Conservation (phyloP, 2,888 invertebrate species). For the Diachrysia chrysitis region DNA sequence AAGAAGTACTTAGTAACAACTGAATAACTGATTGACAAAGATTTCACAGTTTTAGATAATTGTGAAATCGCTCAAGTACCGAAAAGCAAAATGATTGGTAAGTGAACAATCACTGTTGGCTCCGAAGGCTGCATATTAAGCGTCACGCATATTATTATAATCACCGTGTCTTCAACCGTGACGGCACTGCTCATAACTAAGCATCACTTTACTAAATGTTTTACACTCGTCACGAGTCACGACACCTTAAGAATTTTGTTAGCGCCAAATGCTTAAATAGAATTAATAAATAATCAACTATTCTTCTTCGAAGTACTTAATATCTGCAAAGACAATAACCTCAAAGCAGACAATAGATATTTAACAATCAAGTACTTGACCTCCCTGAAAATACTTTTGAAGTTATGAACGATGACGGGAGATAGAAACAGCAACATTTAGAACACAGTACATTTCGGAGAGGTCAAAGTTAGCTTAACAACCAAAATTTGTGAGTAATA, state of each 20-base stretch:
- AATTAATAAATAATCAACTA: neutral
- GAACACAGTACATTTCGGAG: too few species aligned
- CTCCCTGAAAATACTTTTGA: too few species aligned
- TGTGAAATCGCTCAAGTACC: constrained; percentile 3
- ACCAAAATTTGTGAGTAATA: too few species aligned
- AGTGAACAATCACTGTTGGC: constrained; percentile 18
- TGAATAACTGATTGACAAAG: neutral
- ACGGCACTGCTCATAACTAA: constrained; percentile 23
- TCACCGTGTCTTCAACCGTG: constrained; percentile 34
- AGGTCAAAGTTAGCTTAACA: too few species aligned
- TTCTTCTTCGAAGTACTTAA: neutral
- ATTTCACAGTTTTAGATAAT: neutral
- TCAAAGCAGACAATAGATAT: too few species aligned
- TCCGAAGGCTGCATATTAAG: constrained; percentile 32
- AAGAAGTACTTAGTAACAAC: too few species aligned
- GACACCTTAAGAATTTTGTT: neutral
- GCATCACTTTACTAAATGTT: neutral
- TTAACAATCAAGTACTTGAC: too few species aligned
- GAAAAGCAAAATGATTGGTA: constrained; percentile 15
- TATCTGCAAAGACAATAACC: too few species aligned
- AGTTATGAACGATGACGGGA: too few species aligned
- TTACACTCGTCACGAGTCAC: neutral
- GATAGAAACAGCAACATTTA: too few species aligned
- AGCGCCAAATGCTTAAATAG: neutral
- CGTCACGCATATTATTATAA: constrained; percentile 26